A percentile compares a stretch with the other conserved stretches of the same genome.
Conservation (phyloP, 2,888 invertebrate species). For the Anodontia alba region DNA sequence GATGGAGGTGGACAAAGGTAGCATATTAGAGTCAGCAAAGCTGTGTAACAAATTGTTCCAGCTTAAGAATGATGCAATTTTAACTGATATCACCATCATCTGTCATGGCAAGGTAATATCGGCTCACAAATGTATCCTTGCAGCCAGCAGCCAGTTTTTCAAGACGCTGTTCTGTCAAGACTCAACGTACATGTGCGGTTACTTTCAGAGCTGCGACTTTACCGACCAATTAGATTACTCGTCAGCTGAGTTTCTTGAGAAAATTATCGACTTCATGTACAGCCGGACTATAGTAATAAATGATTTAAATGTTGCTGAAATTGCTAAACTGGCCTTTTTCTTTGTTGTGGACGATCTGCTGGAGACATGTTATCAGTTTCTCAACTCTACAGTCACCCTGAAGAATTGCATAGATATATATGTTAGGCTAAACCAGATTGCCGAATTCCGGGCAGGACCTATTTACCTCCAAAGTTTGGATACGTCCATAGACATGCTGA, state of each 20-base stretch:
- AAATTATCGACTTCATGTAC: slow-evolving; percentile 51
- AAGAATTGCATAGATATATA: slow-evolving; percentile 45
- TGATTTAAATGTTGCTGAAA: slow-evolving; percentile 27
- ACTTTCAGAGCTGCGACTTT: slow-evolving; percentile 15
- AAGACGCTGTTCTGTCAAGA: slow-evolving; percentile 15
- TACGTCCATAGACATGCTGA: not conserved
- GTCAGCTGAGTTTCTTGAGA: slow-evolving; percentile 27
- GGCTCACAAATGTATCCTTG: slow-evolving; percentile 53
- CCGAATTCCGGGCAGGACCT: not conserved
- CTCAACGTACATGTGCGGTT: slow-evolving; percentile 13
- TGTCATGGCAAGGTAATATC: slow-evolving; percentile 21
- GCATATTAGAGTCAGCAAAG: not conserved
- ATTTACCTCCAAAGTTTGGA: not conserved
- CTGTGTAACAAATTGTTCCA: slow-evolving; percentile 4
- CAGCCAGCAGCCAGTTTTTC: slow-evolving; percentile 50
- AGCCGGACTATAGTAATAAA: slow-evolving; percentile 38
- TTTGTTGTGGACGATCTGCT: slow-evolving; percentile 41
- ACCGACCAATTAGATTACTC: not conserved
- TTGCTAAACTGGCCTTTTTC: slow-evolving; percentile 36
- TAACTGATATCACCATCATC: slow-evolving; percentile 33
- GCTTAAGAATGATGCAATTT: slow-evolving; percentile 16
- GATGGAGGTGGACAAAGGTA: not conserved
- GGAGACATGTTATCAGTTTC: slow-evolving; percentile 26
- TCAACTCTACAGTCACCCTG: slow-evolving; percentile 17
- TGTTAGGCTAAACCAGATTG: slow-evolving; percentile 7